Base-by-base conservation (phyloP, 2,113 vertebrate genomes). In the Pelvicachromis taeniatus region DNA sequence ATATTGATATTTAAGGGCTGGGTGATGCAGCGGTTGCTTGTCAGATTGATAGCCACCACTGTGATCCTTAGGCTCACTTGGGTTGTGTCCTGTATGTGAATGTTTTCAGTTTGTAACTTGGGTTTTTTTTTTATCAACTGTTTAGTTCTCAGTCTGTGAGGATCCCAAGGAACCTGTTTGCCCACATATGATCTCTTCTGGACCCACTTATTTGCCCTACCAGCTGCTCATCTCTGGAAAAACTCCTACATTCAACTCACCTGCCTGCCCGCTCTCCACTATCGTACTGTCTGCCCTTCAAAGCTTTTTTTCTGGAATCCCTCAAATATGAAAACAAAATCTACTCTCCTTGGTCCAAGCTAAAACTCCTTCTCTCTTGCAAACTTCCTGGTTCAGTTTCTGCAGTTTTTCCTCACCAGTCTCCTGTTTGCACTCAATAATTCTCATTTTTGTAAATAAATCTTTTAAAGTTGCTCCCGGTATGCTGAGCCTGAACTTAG, bases 81-180 rank as follows among this genome's bases (percentile, higher is more conserved):
- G 38, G 35, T 16, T 26, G 38, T 42, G 12, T 13, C 38, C 13
- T 70, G 63, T 65, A 38, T 42, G 21, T 26, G 4, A 42, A 70
- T 4, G 7, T 1, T 68, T 68, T 42, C 38, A 0, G 0, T 68
- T 16, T 68, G n/a, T 23, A 68, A 68, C n/a, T 68, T 12, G 33
- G 59, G 33, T 65, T 70, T 45, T 45, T 70, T 65, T 70, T 45
- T 45, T 70, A 13, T 48, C 5, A 16, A 3, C 45, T 3, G 6
- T 48, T 48, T 48, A 16, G 45, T 70, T 70, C 13, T 45, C 0
- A 70, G 8, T 70, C 21, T 26, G n/a, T 70, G 38, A 70, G 21
- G 13, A 45, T 42, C 38, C 38, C 38, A 70, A 16, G 0, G 13
- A 70, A 6, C 38, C 38, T 10, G 23, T 70, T 70, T 45, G 13